Conservation (phyloP, 2,113 vertebrate genomes). For the Amphilophus citrinellus region DNA sequence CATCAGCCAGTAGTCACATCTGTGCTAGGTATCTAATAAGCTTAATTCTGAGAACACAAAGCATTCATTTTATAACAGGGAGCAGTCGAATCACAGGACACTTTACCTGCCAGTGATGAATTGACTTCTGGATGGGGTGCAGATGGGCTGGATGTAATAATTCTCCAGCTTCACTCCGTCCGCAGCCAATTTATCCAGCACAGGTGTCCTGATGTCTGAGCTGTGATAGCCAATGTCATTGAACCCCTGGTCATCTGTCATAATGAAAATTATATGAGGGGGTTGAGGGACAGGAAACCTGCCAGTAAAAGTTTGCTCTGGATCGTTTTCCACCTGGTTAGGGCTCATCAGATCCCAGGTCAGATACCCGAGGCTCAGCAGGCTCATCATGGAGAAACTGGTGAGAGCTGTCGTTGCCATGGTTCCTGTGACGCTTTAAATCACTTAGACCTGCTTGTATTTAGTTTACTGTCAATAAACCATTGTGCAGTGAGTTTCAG, state of each 20-base stretch:
- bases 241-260: slow-evolving; percentile 97
- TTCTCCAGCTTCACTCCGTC: slow-evolving; percentile 97
- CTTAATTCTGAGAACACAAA: background rate
- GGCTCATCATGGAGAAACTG: slow-evolving; percentile 91
- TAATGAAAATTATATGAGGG: slow-evolving; percentile 96
- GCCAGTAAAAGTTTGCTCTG: slow-evolving; percentile 53
- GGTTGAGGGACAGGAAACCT: slow-evolving; percentile 70
- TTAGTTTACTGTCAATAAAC: slow-evolving; percentile 22
- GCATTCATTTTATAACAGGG: background rate
- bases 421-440: slow-evolving; percentile 7
- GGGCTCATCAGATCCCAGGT: slow-evolving; percentile 94
- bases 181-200: slow-evolving; percentile 91
- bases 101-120: slow-evolving; percentile 96
- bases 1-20: background rate
- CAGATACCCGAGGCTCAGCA: slow-evolving; percentile 94
- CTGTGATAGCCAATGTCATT: slow-evolving; percentile 96
- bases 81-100: background rate
- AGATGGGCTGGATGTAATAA: slow-evolving; percentile 98
- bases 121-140: slow-evolving; percentile 95
- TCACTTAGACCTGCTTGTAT: background rate
- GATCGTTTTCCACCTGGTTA: slow-evolving; percentile 85
- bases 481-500: slow-evolving; percentile 6
- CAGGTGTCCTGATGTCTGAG: slow-evolving; percentile 93
- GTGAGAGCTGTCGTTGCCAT: slow-evolving; percentile 91
- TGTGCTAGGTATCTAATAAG: background rate